Evolutionary conservation across 2,113 vertebrate genomes (phyloP).

Genomic region (Psittacara wagleri): DNA sequence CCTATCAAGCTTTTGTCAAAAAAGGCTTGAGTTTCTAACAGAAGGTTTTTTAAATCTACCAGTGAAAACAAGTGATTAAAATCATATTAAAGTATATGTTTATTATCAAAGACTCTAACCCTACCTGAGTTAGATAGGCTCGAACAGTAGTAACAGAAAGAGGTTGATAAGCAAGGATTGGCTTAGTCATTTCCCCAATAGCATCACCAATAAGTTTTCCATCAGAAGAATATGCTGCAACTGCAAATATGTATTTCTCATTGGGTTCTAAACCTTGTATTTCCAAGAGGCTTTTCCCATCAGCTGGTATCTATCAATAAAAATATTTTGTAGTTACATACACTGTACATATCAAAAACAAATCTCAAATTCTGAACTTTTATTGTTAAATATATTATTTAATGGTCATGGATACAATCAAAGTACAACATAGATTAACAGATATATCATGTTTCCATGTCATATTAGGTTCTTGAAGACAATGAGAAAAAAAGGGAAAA

Average conservation of each 20-base stretch:
- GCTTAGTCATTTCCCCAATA: conserved; percentile 83
- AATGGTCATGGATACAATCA: background rate
- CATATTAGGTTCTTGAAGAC: background rate
- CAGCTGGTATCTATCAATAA: conserved; percentile 80
- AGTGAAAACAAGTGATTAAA: background rate
- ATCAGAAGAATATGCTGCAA: conserved; percentile 85
- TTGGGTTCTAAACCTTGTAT: conserved; percentile 85
- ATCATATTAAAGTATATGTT: background rate
- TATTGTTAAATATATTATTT: background rate
- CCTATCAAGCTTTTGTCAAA: background rate
- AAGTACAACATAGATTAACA: background rate
- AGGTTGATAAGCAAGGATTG: conserved; percentile 84
- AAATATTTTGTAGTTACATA: conserved; percentile 29
- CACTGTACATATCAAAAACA: background rate
- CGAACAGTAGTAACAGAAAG: conserved; percentile 81
- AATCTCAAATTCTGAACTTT: background rate
- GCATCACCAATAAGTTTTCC: conserved; percentile 83
- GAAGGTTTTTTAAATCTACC: background rate
- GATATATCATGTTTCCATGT: background rate
- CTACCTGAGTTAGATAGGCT: conserved; percentile 88
- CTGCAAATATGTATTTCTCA: conserved; percentile 91
- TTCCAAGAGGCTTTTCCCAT: conserved; percentile 78
- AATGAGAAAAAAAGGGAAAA: background rate
- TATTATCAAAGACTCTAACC: background rate
- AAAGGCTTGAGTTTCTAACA: background rate